Conservation (phyloP, 2,797 vertebrate species). For the Protosalanx chinensis region DNA sequence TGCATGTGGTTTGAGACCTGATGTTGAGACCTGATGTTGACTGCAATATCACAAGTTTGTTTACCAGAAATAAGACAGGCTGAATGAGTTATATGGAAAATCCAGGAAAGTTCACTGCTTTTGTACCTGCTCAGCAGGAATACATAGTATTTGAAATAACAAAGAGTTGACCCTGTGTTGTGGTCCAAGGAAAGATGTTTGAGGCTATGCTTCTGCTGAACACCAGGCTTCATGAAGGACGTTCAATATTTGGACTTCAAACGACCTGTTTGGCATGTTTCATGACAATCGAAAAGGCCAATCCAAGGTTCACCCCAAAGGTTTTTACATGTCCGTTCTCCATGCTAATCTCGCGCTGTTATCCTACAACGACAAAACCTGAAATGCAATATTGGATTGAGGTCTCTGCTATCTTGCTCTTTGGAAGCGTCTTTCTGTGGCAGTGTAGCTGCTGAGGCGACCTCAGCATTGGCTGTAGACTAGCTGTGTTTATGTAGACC, state of each 20-base stretch:
- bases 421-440: background rate
- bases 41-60: background rate
- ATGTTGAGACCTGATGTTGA: too few relatives aligned
- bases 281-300: background rate
- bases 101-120: background rate
- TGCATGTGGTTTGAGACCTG: background rate
- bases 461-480: constrained; percentile 2
- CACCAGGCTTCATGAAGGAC: background rate
- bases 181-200: background rate
- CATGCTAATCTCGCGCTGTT: background rate
- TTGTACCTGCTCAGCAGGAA: background rate
- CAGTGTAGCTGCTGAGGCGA: background rate
- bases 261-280: background rate
- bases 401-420: background rate
- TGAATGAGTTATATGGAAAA: background rate
- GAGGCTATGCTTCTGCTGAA: background rate
- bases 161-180: background rate
- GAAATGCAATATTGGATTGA: background rate
- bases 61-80: background rate
- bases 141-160: background rate
- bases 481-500: constrained; percentile 2
- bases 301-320: background rate
- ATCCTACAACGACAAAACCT: background rate
- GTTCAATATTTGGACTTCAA: background rate
- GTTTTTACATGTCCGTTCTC: background rate